Percentiles rank a stretch among this genome's conserved stretches.
Conservation (phyloP, 2,797 vertebrate genomes). For the Pterois miles region DNA sequence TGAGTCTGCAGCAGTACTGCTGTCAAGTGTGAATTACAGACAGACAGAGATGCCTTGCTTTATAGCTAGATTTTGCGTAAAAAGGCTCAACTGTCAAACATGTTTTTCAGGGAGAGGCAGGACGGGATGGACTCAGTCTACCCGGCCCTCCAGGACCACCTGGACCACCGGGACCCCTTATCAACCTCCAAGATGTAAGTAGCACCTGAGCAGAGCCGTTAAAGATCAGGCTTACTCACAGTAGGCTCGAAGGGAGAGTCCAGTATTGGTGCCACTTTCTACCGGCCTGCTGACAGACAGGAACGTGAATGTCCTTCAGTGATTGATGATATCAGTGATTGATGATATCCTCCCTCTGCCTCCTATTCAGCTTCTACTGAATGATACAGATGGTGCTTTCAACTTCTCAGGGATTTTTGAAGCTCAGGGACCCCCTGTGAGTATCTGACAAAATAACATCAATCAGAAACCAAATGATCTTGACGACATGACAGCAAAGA, state of each 20-base stretch:
- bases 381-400: slow-evolving; percentile 86
- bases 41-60: no score
- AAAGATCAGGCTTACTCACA: neutral
- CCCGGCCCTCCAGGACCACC: slow-evolving; percentile 89
- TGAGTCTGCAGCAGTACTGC: no score
- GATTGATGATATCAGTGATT: neutral
- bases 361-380: slow-evolving; percentile 84
- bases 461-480: neutral
- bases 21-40: no score
- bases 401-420: slow-evolving; percentile 88
- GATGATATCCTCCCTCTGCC: neutral
- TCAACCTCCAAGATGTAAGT: slow-evolving; percentile 83
- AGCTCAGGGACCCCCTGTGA: slow-evolving; percentile 82
- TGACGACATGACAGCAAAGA: neutral
- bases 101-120: slow-evolving; percentile 87
- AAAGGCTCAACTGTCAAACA: neutral
- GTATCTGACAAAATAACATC: slow-evolving; percentile 55
- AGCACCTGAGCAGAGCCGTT: neutral
- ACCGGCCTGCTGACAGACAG: neutral
- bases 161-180: slow-evolving; percentile 86
- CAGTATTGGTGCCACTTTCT: neutral
- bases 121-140: slow-evolving; percentile 82
- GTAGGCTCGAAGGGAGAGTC: neutral
- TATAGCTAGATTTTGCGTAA: no score
- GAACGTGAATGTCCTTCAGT: neutral